Conservation (phyloP, 2,113 vertebrate species). For the Pseudorasbora parva region DNA sequence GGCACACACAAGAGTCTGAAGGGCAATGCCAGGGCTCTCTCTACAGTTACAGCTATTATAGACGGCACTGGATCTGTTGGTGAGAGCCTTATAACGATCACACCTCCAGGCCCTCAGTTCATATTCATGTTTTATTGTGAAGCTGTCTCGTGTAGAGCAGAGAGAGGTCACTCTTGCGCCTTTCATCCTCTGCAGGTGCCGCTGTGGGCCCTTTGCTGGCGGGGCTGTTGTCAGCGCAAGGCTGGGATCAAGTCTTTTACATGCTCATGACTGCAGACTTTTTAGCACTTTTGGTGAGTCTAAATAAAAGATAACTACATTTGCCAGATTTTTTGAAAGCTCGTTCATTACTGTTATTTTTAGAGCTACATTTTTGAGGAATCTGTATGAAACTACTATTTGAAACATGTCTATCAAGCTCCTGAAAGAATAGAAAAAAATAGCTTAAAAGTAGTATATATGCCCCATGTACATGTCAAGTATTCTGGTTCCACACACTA, state of each 20-base stretch:
- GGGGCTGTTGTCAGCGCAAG: conserved; percentile 83
- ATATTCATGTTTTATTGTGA: too few species aligned
- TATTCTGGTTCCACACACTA: too few species aligned
- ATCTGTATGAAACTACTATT: too few species aligned
- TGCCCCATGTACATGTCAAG: not conserved
- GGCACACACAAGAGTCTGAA: conserved; percentile 92
- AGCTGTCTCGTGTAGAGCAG: not conserved
- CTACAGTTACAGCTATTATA: conserved; percentile 93
- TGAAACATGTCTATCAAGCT: too few species aligned
- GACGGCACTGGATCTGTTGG: conserved; percentile 90
- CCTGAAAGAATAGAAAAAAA: too few species aligned
- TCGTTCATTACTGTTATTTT: too few species aligned
- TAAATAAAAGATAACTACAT: not conserved
- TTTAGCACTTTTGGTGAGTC: conserved; percentile 86
- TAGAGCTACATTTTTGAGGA: too few species aligned
- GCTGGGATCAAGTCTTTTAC: conserved; percentile 95
- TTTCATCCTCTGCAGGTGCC: conserved; percentile 75
- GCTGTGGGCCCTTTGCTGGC: conserved; percentile 91
- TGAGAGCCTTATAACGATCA: conserved; percentile 47
- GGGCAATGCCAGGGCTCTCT: conserved; percentile 89
- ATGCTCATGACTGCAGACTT: conserved; percentile 90
- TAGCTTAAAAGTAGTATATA: too few species aligned
- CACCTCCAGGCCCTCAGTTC: not conserved
- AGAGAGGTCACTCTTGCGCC: not conserved
- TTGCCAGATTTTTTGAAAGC: too few species aligned